Conservation (phyloP, 2,797 vertebrate species). For the Paramormyrops hopkinsi region DNA sequence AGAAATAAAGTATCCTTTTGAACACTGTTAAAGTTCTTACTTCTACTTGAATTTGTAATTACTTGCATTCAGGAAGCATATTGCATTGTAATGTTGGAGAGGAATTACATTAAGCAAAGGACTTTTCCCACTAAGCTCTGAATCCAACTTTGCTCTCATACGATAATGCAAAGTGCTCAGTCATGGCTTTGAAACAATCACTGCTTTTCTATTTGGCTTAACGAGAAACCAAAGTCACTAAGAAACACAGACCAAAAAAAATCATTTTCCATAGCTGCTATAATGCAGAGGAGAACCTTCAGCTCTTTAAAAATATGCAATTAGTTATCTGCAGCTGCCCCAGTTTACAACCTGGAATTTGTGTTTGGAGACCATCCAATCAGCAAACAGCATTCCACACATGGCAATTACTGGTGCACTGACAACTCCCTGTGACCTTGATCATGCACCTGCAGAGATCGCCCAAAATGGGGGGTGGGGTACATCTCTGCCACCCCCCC, state of each 20-base stretch:
- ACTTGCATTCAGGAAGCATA: background rate
- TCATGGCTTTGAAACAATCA: background rate
- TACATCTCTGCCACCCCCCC: background rate
- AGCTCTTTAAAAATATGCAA: slow-evolving; percentile 4
- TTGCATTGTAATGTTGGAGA: background rate
- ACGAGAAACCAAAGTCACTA: background rate
- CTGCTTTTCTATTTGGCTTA: background rate
- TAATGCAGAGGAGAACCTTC: background rate
- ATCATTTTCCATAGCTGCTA: background rate
- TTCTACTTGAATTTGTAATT: background rate
- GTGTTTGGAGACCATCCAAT: slow-evolving; percentile 1
- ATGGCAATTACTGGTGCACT: background rate
- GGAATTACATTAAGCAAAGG: background rate
- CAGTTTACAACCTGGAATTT: slow-evolving; percentile 11
- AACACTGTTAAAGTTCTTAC: background rate
- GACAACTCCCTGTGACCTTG: background rate
- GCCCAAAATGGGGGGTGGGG: background rate
- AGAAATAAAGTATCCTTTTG: background rate
- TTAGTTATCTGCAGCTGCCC: slow-evolving; percentile 2
- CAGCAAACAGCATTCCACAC: background rate
- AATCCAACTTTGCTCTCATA: background rate
- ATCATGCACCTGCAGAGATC: background rate
- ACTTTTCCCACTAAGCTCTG: background rate
- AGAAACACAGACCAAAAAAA: background rate
- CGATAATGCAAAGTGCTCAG: background rate